Conservation (phyloP, 2,888 invertebrate genomes). For the Petrolisthes manimaculis region DNA sequence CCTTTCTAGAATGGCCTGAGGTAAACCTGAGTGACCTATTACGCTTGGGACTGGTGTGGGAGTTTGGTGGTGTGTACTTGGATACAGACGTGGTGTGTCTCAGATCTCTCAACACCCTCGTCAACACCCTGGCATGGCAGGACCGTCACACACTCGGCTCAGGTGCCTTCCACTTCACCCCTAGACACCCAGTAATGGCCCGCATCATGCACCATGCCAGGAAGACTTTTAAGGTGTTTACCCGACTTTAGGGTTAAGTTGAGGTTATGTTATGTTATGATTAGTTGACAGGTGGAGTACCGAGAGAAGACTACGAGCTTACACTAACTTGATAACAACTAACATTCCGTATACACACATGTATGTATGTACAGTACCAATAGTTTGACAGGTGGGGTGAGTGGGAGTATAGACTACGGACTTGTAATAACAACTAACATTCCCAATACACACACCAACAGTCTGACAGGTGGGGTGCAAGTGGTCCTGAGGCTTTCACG, state of each 20-base stretch:
- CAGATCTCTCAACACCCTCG: conserved; percentile 4
- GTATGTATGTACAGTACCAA: too few relatives aligned
- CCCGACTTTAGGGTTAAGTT: too few relatives aligned
- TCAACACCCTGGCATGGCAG: conserved; percentile 39
- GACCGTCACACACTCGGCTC: conserved; percentile 32
- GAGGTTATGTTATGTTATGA: too few relatives aligned
- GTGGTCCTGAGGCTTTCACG: conserved; percentile 34
- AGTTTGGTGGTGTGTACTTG: conserved; percentile 30
- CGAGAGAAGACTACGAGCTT: too few relatives aligned
- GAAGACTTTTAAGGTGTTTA: conserved; percentile 23
- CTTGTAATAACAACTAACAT: not conserved
- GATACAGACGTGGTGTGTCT: conserved; percentile 37
- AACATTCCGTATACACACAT: not conserved
- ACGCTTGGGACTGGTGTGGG: conserved; percentile 33
- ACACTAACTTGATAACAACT: too few relatives aligned
- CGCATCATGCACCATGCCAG: conserved; percentile 4
- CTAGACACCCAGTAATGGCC: conserved; percentile 21
- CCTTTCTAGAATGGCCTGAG: conserved; percentile 21
- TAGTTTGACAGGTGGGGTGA: too few relatives aligned
- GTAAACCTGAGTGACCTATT: conserved; percentile 31
- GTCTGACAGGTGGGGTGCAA: conserved; percentile 25
- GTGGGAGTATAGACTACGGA: too few relatives aligned
- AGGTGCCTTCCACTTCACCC: conserved; percentile 33
- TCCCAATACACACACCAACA: too few relatives aligned
- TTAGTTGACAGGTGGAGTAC: too few relatives aligned